Evolutionary conservation across 1,140 invertebrate species (phyloP), one percentile per base, ranked within the genome.

Genomic region (Bombus soroeensis): DNA sequence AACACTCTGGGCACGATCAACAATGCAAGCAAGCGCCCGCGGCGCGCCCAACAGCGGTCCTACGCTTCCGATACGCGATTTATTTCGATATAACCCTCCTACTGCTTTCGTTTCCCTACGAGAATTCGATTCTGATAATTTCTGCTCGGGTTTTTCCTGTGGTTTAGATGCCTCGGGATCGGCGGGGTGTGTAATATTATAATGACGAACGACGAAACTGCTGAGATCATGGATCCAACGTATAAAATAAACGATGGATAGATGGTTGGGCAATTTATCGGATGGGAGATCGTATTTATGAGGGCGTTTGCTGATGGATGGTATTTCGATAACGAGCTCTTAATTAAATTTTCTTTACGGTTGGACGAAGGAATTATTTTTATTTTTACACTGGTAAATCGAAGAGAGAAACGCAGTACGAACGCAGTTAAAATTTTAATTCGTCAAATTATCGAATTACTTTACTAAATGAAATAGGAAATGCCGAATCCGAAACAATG

Each of bases 1-100:
- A 85, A 80, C 32, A 47, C 25, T 25, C 53, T 28, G 41, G 25
- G 66, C 66, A 25, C 53, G 75, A 84, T 72, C 76, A 79, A 84
- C 76, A 71, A 84, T 66, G 39, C 39, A 32, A 43, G 39, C 32
- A 32, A 59, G 1, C 13, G 53, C 66, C 66, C n/a, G 25, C 39
- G 39, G 66, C 59, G 28, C 74, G 47, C 34, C 37, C n/a, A 18
- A 70, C 78, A n/a, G 3, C 28, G 15, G 10, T 28, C 47, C 43
- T 22, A 37, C 22, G 8, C 22, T 32, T n/a, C 28, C 37, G 8
- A 15, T 41, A 39, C 28, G 10, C 28, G 28, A 62, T 62, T 62
- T 62, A 13, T n/a, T 53, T 22, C 59, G 28, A 62, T 62, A 28
- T 13, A n/a, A n/a, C 37, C 53, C 70, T 77, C 22, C 3, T 32